Conservation (phyloP, 2,113 vertebrate genomes). For the Ophiodon elongatus region DNA sequence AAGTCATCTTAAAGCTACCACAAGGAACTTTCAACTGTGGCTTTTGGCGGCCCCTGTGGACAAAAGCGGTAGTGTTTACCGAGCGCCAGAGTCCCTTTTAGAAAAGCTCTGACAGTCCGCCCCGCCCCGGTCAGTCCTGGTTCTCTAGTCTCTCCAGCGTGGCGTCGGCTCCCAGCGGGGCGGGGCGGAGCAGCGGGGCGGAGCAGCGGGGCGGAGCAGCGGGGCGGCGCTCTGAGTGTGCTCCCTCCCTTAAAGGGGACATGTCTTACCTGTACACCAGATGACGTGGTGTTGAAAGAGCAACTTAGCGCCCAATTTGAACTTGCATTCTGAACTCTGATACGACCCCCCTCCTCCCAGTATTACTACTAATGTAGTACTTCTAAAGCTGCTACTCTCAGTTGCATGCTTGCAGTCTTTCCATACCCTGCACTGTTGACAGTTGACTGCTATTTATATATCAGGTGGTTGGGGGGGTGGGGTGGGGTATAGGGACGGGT, state of each 20-base stretch:
- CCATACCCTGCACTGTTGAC: not conserved
- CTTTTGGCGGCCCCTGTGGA: too few relatives aligned
- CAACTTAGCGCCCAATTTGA: not conserved
- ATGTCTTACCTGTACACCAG: not conserved
- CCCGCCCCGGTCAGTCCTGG: too few relatives aligned
- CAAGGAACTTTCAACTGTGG: too few relatives aligned
- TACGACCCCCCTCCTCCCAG: not conserved
- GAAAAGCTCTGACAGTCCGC: too few relatives aligned
- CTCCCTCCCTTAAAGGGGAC: not conserved
- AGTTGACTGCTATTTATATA: conserved; percentile 3
- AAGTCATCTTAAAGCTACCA: not conserved
- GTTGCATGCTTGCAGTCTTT: not conserved
- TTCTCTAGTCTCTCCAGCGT: too few relatives aligned
- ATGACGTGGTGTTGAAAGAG: not conserved
- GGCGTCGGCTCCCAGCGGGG: too few relatives aligned
- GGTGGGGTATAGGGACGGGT: too few relatives aligned
- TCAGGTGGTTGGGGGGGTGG: not conserved
- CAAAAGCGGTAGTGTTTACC: too few relatives aligned
- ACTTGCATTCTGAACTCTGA: not conserved
- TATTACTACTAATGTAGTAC: not conserved
- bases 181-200: too few relatives aligned
- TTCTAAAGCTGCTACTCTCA: not conserved
- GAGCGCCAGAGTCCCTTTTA: too few relatives aligned
- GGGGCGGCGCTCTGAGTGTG: too few relatives aligned
- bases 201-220: too few relatives aligned